phyloP scores from a whole-genome alignment of 2,797 vertebrate species.

The Sebastes umbrosus region DNA sequence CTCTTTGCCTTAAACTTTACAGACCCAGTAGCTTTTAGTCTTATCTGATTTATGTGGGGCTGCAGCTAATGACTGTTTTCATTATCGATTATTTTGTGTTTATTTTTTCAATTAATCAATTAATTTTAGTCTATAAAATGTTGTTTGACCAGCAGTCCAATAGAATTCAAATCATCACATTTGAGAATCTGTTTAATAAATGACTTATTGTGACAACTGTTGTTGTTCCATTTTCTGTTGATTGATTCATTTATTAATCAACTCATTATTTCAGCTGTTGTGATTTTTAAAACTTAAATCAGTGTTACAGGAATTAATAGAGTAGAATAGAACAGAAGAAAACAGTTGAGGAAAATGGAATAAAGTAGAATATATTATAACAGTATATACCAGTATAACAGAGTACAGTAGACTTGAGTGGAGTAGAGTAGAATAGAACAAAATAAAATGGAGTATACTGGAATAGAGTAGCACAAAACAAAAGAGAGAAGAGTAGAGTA shows the following conservation, averaged over 20 bases:
- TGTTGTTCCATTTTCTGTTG: neutral
- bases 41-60: neutral
- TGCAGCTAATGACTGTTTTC: neutral
- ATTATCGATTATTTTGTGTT: neutral
- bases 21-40: neutral
- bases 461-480: neutral
- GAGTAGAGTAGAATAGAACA: neutral
- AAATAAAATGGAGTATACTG: accelerated
- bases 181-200: neutral
- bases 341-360: neutral
- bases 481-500: neutral
- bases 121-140: neutral
- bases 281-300: neutral
- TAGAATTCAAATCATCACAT: neutral
- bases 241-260: neutral
- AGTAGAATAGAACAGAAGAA: neutral
- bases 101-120: neutral
- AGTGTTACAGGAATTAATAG: neutral
- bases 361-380: neutral
- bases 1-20: neutral
- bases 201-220: neutral
- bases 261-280: neutral
- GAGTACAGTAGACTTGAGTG: neutral
- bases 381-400: neutral
- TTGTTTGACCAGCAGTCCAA: too few relatives aligned